A percentile compares a stretch with the other conserved stretches of the same genome.
Evolutionary conservation across 2,888 invertebrate species (phyloP).

Genomic region (Platerodrilus igneus): DNA sequence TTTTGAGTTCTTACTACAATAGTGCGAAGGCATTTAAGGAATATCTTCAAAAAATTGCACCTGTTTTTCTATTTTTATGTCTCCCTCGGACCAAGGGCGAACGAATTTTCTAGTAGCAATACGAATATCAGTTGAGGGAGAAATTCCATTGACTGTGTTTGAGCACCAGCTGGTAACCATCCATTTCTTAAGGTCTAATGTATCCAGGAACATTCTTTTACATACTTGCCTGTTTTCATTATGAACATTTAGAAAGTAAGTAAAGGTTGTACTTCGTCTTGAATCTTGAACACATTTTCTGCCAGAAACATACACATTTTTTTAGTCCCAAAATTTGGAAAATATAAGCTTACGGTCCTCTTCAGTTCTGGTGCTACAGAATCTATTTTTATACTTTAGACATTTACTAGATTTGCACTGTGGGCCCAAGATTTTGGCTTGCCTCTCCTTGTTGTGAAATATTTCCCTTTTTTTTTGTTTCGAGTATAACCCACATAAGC

Average conservation of each 20-base stretch:
- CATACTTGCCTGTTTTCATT: conserved; percentile 4
- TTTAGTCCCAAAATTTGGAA: conserved; percentile 2
- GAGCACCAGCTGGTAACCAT: conserved; percentile 3
- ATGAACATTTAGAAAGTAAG: conserved; percentile 1
- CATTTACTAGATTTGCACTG: too few species aligned
- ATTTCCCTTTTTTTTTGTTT: not conserved
- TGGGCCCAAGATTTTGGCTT: too few species aligned
- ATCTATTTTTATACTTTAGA: too few species aligned
- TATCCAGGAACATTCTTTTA: conserved; percentile 4
- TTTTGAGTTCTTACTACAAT: conserved; percentile 6
- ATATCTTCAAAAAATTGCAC: not conserved
- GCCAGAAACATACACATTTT: not conserved
- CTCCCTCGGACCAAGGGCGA: too few species aligned
- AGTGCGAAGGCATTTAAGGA: conserved; percentile 3
- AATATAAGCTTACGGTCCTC: not conserved
- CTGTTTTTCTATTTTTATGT: not conserved
- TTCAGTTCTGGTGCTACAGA: too few species aligned
- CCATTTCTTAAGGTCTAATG: conserved; percentile 5
- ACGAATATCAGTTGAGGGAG: not conserved
- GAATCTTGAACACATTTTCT: not conserved
- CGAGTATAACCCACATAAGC: not conserved
- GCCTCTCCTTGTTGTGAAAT: not conserved
- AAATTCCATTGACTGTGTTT: not conserved
- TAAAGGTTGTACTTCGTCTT: not conserved
- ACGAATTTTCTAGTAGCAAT: too few species aligned